Evolutionary conservation across 2,113 vertebrate genomes (phyloP), one percentile per base, ranked within the genome.

Genomic region (Actenoides lindsayi): DNA sequence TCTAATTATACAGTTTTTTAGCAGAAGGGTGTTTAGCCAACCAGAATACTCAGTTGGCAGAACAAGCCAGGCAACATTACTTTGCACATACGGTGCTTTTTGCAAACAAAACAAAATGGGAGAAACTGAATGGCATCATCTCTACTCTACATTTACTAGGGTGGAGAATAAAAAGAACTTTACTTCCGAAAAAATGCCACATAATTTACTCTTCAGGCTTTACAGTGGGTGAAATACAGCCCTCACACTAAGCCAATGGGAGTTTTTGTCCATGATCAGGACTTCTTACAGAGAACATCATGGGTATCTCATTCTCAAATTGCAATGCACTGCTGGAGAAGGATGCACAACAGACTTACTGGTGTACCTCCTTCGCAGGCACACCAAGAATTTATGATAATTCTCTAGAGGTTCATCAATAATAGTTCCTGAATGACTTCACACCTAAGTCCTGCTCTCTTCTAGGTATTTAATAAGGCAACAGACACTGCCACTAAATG

Each of bases 321-420:
- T 1, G 2, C 11, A 37, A 27, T 1, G 20, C 9, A 11, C 6
- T 0, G 0, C 25, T 68, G 76, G 71, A 11, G 16, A 28, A 5
- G 15, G 53, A 87, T 9, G 64, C 37, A 50, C 54, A 54, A 19
- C 24, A 73, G 44, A 17, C 10, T 74, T 4, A 12, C 9, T 64
- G 31, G 0, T 71, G 56, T 5, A 62, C 31, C 42, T 64, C 33
- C 75, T 48, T 30, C 33, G 12, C 0, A 89, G 59, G 12, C n/a
- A 65, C 13, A 37, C 13, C 46, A 74, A 37, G 42, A 27, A 31
- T 64, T 56, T 42, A 11, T 3, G 54, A 18, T 17, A 13, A 17
- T 18, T 51, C 46, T 51, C 50, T 63, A n/a, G 16, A 71, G 24
- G 35, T 12, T 76, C 73, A 91, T 15, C 48, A 92, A 8, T 3